Percentiles rank a stretch among this genome's conserved stretches.
These are phyloP conservation scores for Falco novaeseelandiae DNA, from an alignment of 2,797 vertebrate species.

Conservation along the genomic window DNA sequence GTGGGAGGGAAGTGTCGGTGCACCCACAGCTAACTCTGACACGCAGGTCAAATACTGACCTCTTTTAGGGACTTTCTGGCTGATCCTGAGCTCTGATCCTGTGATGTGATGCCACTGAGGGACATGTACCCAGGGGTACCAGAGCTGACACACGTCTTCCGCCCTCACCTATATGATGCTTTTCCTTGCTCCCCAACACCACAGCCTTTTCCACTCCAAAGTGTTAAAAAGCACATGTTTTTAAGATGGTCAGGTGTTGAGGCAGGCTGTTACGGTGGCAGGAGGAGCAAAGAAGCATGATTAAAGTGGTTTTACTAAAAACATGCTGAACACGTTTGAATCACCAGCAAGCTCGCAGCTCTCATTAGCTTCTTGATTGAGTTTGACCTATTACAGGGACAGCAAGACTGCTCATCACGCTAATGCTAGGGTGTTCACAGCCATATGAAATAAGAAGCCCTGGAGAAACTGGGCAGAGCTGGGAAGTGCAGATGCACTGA, in stretches of 20 bases:
- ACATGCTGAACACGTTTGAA: not conserved
- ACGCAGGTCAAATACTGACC: not conserved
- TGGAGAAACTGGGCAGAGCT: not conserved
- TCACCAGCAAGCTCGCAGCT: not conserved
- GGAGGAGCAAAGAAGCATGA: not conserved
- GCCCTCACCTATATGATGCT: rapidly evolving
- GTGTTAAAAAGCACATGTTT: not conserved
- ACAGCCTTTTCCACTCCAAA: not conserved
- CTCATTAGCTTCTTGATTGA: conserved; percentile 12
- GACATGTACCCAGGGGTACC: rapidly evolving
- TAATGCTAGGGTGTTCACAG: not conserved
- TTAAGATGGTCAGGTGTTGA: not conserved
- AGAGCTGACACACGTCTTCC: not conserved
- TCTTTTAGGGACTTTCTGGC: not conserved
- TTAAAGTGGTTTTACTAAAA: not conserved
- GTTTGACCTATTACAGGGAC: not conserved
- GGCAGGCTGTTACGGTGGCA: not conserved
- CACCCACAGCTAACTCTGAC: not conserved
- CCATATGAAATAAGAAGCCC: not conserved
- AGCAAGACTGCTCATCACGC: not conserved
- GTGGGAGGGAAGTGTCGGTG: not conserved
- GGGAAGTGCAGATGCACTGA: not conserved
- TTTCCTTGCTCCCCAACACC: not conserved
- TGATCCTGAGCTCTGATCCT: not conserved
- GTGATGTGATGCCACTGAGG: not conserved